Percentiles rank a stretch among this genome's conserved stretches.
These are phyloP conservation scores for Clanis bilineata DNA, from an alignment of 2,888 invertebrate genomes.

Conservation along the genomic window DNA sequence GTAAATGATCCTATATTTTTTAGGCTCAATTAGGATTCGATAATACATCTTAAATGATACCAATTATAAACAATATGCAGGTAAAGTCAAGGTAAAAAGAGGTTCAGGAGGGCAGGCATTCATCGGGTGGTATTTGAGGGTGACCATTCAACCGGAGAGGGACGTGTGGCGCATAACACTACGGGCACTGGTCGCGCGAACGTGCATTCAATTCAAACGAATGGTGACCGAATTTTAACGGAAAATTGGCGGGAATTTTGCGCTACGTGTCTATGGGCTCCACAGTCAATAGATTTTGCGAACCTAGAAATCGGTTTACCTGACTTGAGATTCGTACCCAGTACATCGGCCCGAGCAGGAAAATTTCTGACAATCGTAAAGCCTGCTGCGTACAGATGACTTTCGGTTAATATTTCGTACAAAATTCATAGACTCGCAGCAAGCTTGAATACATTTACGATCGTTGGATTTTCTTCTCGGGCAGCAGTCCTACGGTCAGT, in stretches of 20 bases:
- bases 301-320: no score
- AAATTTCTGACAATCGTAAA: no score
- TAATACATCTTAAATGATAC: conserved; percentile 6
- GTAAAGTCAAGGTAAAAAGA: not conserved
- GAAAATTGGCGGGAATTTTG: not conserved
- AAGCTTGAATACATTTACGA: no score
- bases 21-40: not conserved
- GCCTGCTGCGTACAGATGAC: no score
- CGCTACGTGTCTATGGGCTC: not conserved
- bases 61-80: not conserved
- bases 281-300: no score
- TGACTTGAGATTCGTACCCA: no score
- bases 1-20: not conserved
- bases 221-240: not conserved
- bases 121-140: conserved; percentile 12
- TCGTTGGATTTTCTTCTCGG: no score
- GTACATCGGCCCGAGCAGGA: no score
- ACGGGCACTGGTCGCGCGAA: not conserved
- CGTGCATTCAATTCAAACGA: not conserved
- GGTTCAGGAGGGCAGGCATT: conserved; percentile 2
- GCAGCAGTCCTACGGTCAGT: no score
- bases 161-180: conserved; percentile 15
- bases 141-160: conserved; percentile 5
- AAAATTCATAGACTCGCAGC: no score
- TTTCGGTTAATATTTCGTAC: no score